Conservation (phyloP, 2,113 vertebrate species). For the Amazona guildingii region DNA sequence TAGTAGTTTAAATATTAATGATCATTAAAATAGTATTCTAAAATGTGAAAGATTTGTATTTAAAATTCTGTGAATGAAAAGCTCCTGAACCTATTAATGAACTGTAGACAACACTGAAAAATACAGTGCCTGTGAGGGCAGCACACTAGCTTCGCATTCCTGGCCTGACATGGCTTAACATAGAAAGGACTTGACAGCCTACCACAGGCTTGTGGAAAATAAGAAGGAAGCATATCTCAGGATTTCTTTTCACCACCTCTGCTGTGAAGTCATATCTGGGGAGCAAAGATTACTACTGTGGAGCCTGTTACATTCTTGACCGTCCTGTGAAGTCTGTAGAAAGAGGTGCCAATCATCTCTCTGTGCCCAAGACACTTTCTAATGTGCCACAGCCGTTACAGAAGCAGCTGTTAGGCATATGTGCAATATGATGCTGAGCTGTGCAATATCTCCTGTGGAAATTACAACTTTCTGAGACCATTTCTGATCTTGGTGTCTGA, state of each 20-base stretch:
- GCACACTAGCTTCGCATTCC: background rate
- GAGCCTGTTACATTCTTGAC: background rate
- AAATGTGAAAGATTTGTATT: background rate
- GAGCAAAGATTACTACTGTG: background rate
- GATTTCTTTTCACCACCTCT: background rate
- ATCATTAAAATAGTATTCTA: background rate
- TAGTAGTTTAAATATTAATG: background rate
- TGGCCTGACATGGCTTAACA: background rate
- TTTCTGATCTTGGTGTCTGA: background rate
- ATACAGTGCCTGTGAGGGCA: background rate
- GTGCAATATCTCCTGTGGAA: background rate
- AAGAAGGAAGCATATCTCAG: background rate
- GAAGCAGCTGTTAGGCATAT: background rate
- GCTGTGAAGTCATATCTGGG: background rate
- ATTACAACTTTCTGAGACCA: background rate
- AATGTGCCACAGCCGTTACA: background rate
- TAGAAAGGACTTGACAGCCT: background rate
- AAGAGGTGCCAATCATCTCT: background rate
- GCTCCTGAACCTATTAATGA: background rate
- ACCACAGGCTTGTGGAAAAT: background rate
- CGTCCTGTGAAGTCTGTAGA: background rate
- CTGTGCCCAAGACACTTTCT: background rate
- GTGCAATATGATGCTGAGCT: background rate
- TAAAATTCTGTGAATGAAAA: background rate
- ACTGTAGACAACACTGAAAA: background rate